Evolutionary conservation across 2,797 vertebrate genomes (phyloP).

Genomic region (Enteromius mattozi): DNA sequence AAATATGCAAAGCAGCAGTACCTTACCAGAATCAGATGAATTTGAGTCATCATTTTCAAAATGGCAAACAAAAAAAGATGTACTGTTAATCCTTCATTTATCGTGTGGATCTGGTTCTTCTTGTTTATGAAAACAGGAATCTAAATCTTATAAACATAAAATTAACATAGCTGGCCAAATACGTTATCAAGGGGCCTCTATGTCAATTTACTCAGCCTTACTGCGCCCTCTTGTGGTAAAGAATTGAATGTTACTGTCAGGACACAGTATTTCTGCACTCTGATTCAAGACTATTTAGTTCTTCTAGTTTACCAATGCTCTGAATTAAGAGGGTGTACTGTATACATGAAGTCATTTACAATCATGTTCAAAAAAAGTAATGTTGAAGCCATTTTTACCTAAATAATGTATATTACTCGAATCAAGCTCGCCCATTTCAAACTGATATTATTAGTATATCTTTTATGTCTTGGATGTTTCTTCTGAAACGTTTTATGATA

Average conservation of each 20-base stretch:
- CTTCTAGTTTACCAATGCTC: neutral
- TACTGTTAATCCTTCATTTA: neutral
- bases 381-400: neutral
- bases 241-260: neutral
- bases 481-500: neutral
- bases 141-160: neutral
- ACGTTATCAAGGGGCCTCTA: neutral
- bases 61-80: neutral
- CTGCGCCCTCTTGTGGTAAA: neutral
- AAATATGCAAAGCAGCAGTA: neutral
- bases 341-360: neutral
- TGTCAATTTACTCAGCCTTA: neutral
- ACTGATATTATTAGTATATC: neutral
- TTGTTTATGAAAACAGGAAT: neutral
- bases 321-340: neutral
- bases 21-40: neutral
- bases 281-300: neutral
- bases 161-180: neutral
- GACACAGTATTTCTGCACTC: too few relatives aligned
- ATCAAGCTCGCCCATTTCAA: neutral
- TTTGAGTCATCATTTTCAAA: neutral
- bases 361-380: neutral
- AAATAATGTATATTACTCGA: neutral
- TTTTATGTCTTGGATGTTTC: neutral
- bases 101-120: neutral